Base-by-base conservation (phyloP, 2,113 vertebrate genomes). In the Engraulis encrasicolus region DNA sequence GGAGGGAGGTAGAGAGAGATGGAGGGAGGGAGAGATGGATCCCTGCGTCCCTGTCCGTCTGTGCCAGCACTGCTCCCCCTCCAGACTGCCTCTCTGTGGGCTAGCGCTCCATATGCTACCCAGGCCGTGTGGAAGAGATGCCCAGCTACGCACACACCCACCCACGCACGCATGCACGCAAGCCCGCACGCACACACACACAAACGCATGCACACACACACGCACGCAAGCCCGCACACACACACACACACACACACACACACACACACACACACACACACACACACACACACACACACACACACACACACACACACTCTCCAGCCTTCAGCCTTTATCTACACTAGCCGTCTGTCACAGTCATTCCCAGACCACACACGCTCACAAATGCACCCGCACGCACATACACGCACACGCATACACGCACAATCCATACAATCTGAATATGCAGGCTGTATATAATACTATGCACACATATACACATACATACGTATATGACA, bases 71-170 rank as follows among this genome's bases (percentile, higher is more conserved):
- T 78, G 83, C 81, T 87, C 92, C 87, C 84, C 88, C 87, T 90
- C 91, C 89, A 88, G 90, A 92, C 84, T 88, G 79, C 7, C 83
- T 54, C 90, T 93, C 93, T 89, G 90, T 91, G 87, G 87, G 87
- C 89, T 34, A 6, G 83, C 12, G 11, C 31, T 74, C 92, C 92
- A 93, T 94, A 93, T 94, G 93, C 92, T 91, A 85, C 85, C 66
- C 14, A 2, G 2, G n/a, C 58, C 58, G n/a, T 23, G n/a, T 66
- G 58, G 58, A 66, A 23, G 86, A 82, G 78, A 14, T 31, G 71
- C 66, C 82, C 19, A 36, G 52, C 89, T 11, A 54, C 82, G 4
- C 40, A 45, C 3, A 3, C 40, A 45, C 40, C 40, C 9, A 45
- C 40, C 40, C 40, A 9, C 40, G 78, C 81, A 86, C 74, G 48